Evolutionary conservation across 1,140 invertebrate species (phyloP).

Genomic region (Bombus fervidus): DNA sequence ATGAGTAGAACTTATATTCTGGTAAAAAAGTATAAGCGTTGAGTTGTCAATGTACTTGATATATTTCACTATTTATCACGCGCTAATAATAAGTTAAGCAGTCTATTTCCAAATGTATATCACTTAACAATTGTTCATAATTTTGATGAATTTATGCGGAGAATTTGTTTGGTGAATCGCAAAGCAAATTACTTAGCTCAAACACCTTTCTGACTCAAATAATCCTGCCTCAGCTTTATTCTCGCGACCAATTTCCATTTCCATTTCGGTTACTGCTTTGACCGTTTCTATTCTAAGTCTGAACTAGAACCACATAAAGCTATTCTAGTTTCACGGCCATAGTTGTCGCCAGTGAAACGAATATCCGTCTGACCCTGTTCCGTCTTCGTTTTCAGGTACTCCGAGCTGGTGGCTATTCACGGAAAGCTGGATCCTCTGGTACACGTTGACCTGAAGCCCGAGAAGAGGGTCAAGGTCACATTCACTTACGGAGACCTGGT

Average conservation of each 20-base stretch:
- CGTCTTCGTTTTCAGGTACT: constrained; percentile 85
- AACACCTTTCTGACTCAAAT: background rate
- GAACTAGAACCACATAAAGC: constrained; percentile 41
- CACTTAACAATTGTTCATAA: background rate
- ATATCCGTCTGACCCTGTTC: constrained; percentile 54
- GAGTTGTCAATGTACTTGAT: too few species aligned
- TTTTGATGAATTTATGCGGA: too few species aligned
- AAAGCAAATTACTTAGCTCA: background rate
- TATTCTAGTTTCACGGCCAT: constrained; percentile 63
- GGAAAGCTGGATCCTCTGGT: constrained; percentile 94
- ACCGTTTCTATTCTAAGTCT: constrained; percentile 16
- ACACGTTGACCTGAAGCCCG: constrained; percentile 92
- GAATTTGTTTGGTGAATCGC: background rate
- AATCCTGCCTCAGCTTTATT: background rate
- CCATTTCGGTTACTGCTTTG: background rate
- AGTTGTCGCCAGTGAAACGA: background rate
- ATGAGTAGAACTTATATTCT: too few species aligned
- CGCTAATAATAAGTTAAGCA: too few species aligned
- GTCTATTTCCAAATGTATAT: background rate
- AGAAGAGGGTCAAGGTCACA: constrained; percentile 92
- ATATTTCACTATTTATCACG: too few species aligned
- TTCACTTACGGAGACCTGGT: constrained; percentile 90
- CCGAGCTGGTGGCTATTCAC: constrained; percentile 90
- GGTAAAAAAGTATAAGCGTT: too few species aligned
- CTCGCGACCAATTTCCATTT: constrained; percentile 1